phyloP scores from a whole-genome alignment of 2,797 vertebrate species.

The Siniperca undulata region DNA sequence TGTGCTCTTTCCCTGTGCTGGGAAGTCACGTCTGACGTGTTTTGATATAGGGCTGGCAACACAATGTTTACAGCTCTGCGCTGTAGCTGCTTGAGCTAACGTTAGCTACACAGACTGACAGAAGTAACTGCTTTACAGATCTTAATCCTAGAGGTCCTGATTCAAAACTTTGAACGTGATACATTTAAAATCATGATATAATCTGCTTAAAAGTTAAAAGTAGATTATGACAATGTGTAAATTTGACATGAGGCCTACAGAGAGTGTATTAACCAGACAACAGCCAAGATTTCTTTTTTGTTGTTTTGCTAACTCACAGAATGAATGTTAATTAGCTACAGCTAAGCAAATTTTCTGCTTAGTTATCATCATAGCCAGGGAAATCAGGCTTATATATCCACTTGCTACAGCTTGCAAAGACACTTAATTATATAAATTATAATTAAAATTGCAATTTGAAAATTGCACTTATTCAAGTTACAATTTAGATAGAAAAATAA shows the following conservation, averaged over 20 bases:
- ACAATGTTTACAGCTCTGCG: background rate
- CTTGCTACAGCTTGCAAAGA: background rate
- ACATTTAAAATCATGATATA: background rate
- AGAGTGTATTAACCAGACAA: constrained; percentile 2
- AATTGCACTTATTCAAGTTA: background rate
- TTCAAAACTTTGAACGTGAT: background rate
- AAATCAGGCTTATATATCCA: background rate
- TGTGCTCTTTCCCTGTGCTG: background rate
- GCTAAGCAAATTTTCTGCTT: background rate
- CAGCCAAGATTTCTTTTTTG: constrained; percentile 3
- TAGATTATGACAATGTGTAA: background rate
- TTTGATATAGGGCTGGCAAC: constrained; percentile 15
- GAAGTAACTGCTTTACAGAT: constrained; percentile 15
- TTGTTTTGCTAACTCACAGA: background rate
- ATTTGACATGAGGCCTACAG: background rate
- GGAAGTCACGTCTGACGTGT: background rate
- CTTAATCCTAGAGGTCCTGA: background rate
- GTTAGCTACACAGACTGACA: constrained; percentile 21
- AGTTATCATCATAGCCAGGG: background rate
- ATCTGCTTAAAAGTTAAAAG: background rate
- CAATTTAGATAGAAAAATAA: background rate
- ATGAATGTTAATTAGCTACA: background rate
- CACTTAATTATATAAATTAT: background rate
- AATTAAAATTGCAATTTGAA: constrained; percentile 1
- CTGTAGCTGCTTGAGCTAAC: constrained; percentile 10